Evolutionary conservation across 1,140 invertebrate genomes (phyloP).

Genomic region (Ooceraea biroi): DNA sequence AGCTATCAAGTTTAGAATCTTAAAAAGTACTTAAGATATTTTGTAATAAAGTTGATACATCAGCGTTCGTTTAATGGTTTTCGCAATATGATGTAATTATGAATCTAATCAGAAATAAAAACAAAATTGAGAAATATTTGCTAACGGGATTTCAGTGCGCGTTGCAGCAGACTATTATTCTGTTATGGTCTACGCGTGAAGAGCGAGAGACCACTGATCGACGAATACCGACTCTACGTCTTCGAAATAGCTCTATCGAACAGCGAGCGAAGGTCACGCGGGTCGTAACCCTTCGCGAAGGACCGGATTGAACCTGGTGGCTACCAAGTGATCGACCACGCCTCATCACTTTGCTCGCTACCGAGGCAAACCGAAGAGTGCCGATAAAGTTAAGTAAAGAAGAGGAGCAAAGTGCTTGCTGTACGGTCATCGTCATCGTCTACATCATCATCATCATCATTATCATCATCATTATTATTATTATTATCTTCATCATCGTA

Average conservation of each 20-base stretch:
- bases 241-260: slow-evolving; percentile 80
- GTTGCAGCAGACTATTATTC: slow-evolving; percentile 13
- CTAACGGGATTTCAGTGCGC: neutral
- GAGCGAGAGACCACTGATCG: slow-evolving; percentile 52
- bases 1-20: neutral
- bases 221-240: slow-evolving; percentile 76
- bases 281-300: slow-evolving; percentile 78
- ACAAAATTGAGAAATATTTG: slow-evolving; percentile 15
- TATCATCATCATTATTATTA: slow-evolving; percentile 54
- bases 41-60: slow-evolving; percentile 5
- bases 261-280: slow-evolving; percentile 73
- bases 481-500: slow-evolving; percentile 46
- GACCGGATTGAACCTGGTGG: slow-evolving; percentile 77
- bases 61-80: neutral
- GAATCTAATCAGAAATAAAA: neutral
- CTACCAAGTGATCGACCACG: slow-evolving; percentile 84
- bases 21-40: neutral
- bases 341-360: slow-evolving; percentile 83
- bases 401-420: slow-evolving; percentile 53
- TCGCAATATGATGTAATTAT: neutral
- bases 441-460: slow-evolving; percentile 66
- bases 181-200: slow-evolving; percentile 27
- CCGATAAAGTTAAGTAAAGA: slow-evolving; percentile 52
- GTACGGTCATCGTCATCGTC: slow-evolving; percentile 41
- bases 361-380: slow-evolving; percentile 68